Evolutionary conservation across 2,113 vertebrate genomes (phyloP).

Genomic region (Eira barbara): DNA sequence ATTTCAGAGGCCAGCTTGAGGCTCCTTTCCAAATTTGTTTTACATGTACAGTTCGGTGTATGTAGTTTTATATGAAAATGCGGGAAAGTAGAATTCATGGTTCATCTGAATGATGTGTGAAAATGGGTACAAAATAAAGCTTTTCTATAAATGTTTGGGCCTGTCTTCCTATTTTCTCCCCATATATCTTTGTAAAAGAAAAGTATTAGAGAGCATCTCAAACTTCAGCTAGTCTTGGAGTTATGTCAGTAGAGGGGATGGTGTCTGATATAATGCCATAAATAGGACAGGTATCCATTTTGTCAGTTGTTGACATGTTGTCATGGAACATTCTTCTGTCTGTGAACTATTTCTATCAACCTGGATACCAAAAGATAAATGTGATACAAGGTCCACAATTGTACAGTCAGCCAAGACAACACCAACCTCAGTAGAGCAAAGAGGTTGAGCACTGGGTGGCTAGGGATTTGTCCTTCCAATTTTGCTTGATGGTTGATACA

Average conservation of each 20-base stretch:
- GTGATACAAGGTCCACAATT: neutral
- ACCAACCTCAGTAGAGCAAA: neutral
- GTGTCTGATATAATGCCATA: too few relatives aligned
- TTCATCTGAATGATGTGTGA: constrained; percentile 52
- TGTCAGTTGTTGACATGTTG: neutral
- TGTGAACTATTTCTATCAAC: neutral
- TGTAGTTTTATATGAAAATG: constrained; percentile 75
- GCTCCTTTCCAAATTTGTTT: constrained; percentile 80
- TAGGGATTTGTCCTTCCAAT: neutral
- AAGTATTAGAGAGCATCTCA: neutral
- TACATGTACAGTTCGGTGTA: constrained; percentile 77
- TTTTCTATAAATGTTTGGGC: constrained; percentile 30
- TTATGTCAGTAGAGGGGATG: neutral
- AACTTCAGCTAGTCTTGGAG: constrained; percentile 7
- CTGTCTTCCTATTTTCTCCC: constrained; percentile 21
- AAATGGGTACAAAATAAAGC: constrained; percentile 64
- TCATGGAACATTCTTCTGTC: neutral
- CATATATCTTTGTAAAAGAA: neutral
- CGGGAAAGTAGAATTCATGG: constrained; percentile 58
- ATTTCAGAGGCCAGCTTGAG: constrained; percentile 81
- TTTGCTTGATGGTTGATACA: neutral
- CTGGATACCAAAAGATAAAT: neutral
- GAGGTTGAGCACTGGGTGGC: neutral
- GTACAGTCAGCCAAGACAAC: neutral
- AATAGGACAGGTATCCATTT: neutral